Evolutionary conservation across 2,113 vertebrate genomes (phyloP).

Genomic region (Platysternon megacephalum): DNA sequence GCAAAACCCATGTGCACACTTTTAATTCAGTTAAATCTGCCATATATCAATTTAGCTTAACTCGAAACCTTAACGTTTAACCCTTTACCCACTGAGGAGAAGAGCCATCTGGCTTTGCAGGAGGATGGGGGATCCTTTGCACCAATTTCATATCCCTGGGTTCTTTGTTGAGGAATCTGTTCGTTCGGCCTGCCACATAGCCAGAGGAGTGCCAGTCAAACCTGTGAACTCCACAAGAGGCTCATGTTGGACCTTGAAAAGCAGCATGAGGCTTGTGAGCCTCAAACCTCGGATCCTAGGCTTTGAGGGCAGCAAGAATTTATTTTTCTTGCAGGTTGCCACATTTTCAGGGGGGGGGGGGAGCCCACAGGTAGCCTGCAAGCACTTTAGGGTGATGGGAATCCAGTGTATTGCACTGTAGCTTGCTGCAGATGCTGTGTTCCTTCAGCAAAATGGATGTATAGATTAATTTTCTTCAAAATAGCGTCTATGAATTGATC

Average conservation of each 20-base stretch:
- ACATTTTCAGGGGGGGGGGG: background rate
- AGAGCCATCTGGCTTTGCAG: background rate
- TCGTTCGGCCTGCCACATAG: background rate
- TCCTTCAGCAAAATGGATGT: background rate
- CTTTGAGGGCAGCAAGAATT: background rate
- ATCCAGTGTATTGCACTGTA: background rate
- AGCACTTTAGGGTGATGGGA: background rate
- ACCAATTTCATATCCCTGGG: background rate
- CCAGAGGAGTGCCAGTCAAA: rapidly evolving
- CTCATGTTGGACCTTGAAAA: background rate
- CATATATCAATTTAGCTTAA: background rate
- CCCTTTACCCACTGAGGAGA: background rate
- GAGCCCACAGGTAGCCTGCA: too few relatives aligned
- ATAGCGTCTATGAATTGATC: background rate
- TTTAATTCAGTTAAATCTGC: background rate
- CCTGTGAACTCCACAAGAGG: background rate
- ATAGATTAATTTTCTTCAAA: background rate
- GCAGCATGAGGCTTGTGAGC: background rate
- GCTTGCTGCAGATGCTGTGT: background rate
- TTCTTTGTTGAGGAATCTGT: background rate
- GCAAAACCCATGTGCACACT: background rate
- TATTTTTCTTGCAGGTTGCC: background rate
- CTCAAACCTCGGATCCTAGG: background rate
- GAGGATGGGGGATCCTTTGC: background rate
- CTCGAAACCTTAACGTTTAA: background rate